Base-by-base conservation (phyloP, 2,888 invertebrate species). In the Drosophila recens region DNA sequence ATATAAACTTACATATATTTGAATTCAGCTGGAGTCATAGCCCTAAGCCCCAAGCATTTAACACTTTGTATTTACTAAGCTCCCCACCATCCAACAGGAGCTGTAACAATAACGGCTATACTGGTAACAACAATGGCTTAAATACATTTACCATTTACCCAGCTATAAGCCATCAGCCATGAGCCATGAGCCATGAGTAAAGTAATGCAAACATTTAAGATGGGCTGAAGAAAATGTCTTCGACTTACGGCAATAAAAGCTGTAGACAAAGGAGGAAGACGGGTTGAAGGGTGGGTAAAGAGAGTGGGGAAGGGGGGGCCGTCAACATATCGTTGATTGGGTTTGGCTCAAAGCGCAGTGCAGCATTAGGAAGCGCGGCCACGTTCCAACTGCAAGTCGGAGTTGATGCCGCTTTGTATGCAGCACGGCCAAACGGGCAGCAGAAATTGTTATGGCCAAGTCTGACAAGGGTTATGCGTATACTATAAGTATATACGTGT, bases 11-110 rank as follows among this genome's bases (percentile, higher is more conserved):
- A 9, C 49, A 13, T 43, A 43, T 15, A 11, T 34, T 33, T n/a
- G 56, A 56, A 33, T 57, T 15, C 43, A 34, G 56, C 23, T 13
- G 49, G 45, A 27, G 27, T 45, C 53, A 61, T 61, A 30, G 58
- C 56, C 38, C 54, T 62, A 69, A 71, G 71, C 72, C 61, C 59
- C 58, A 63, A 73, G 75, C 78, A 82, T 87, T 83, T 82, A 83
- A 79, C 85, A 83, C 83, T 82, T 87, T 85, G 77, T 84, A 82
- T 72, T 79, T 72, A 56, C 77, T 72, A 65, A 81, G 74, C 74
- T 74, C 38, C 36, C 36, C 34, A 5, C 5, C 56, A 13, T 6
- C 46, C 64, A n/a, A 23, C 23, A 11, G 36, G 11, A 46, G 38
- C 30, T 53, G 45, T 66, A 46, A 46, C 51, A 52, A 20, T 17